Percentiles rank a stretch among this genome's conserved stretches.
Conservation (phyloP, 2,888 invertebrate genomes). For the Platycnemis pennipes region DNA sequence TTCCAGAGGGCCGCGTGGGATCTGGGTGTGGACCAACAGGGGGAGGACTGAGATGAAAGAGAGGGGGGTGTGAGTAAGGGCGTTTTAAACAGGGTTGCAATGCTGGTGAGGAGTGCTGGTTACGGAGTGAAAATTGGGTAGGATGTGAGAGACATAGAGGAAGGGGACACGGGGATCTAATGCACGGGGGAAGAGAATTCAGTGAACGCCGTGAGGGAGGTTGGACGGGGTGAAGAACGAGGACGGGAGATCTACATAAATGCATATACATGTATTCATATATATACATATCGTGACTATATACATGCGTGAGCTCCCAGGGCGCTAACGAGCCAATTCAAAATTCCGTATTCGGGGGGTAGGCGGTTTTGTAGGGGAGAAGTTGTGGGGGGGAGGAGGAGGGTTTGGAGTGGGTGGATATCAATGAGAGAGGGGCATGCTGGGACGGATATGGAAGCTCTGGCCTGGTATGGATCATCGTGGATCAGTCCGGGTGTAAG, state of each 20-base stretch:
- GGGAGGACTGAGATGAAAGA: not conserved
- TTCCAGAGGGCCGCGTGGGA: not conserved
- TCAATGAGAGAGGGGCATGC: slow-evolving; percentile 42
- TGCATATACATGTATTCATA: no score
- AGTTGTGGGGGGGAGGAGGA: not conserved
- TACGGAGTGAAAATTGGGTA: not conserved
- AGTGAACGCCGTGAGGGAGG: slow-evolving; percentile 25
- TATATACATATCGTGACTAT: not conserved
- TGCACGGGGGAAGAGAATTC: not conserved
- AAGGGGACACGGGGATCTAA: not conserved
- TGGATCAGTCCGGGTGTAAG: not conserved
- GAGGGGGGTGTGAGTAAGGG: not conserved
- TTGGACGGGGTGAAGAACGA: not conserved
- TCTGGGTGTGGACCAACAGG: not conserved
- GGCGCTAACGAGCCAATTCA: slow-evolving; percentile 67
- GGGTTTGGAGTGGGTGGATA: not conserved
- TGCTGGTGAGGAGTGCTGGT: not conserved
- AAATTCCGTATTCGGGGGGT: slow-evolving; percentile 46
- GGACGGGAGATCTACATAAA: not conserved
- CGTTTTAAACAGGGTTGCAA: not conserved
- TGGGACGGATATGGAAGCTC: slow-evolving; percentile 40
- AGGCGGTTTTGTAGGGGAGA: not conserved
- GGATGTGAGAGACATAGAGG: not conserved
- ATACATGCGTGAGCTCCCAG: not conserved
- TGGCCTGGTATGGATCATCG: not conserved